Evolutionary conservation across 1,140 invertebrate species (phyloP).

Genomic region (Neodiprion fabricii): DNA sequence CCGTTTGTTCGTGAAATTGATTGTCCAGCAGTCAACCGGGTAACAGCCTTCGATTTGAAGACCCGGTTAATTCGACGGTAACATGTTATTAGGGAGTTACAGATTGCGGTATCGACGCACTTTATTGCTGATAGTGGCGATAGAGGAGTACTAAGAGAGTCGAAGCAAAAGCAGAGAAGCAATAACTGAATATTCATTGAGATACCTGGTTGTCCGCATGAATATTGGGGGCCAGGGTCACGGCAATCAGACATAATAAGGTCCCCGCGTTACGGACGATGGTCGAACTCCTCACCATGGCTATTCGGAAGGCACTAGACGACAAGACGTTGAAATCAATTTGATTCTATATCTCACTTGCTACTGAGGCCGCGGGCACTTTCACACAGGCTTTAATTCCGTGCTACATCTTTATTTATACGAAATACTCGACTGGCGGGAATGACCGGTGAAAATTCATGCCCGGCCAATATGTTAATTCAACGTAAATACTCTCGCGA

Average conservation of each 20-base stretch:
- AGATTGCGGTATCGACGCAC: too few species aligned
- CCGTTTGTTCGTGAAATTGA: too few species aligned
- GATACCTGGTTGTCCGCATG: background rate
- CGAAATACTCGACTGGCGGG: constrained; percentile 49
- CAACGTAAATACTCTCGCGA: constrained; percentile 14
- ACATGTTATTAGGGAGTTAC: too few species aligned
- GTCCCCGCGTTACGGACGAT: background rate
- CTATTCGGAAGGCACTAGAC: background rate
- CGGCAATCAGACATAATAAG: background rate
- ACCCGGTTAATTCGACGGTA: too few species aligned
- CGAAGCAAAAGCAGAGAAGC: background rate
- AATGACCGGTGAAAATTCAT: constrained; percentile 53
- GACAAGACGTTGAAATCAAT: background rate
- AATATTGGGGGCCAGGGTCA: background rate
- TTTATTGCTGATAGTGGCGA: too few species aligned
- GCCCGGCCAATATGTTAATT: constrained; percentile 49
- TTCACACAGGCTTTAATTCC: constrained; percentile 54
- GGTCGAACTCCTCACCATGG: background rate
- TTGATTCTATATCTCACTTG: constrained; percentile 18
- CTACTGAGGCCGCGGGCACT: constrained; percentile 48
- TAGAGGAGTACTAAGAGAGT: too few species aligned
- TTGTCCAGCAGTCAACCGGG: too few species aligned
- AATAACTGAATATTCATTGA: background rate
- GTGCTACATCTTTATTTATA: constrained; percentile 58
- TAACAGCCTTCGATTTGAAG: too few species aligned